phyloP scores from a whole-genome alignment of 2,797 vertebrate genomes.

The Philypnodon macrostomus region DNA sequence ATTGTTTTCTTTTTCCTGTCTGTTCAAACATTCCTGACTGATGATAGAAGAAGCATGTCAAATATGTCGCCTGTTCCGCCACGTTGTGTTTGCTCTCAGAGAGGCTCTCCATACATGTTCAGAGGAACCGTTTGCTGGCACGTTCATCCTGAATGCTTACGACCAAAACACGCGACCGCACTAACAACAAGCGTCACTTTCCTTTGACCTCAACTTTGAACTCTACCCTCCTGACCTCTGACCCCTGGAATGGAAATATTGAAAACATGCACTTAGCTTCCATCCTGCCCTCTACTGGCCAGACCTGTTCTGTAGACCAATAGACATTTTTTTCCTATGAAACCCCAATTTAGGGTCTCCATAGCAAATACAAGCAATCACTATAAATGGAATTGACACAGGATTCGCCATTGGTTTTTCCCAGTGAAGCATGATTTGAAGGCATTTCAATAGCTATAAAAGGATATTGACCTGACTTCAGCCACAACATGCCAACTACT shows the following conservation, averaged over 20 bases:
- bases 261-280: constrained; percentile 31
- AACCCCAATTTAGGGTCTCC: constrained; percentile 1
- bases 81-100: constrained; percentile 39
- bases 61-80: constrained; percentile 20
- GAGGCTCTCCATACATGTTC: constrained; percentile 25
- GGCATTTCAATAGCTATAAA: constrained; percentile 19
- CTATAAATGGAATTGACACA: constrained; percentile 25
- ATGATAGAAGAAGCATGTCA: constrained; percentile 23
- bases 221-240: constrained; percentile 40
- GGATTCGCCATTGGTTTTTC: constrained; percentile 28
- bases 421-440: constrained; percentile 34
- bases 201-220: constrained; percentile 29
- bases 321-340: too few relatives aligned
- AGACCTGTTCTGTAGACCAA: too few relatives aligned
- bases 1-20: constrained; percentile 28
- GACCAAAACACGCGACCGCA: constrained; percentile 6
- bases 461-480: constrained; percentile 24
- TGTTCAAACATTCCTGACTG: constrained; percentile 43
- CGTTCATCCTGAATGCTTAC: constrained; percentile 7
- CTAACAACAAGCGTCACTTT: constrained; percentile 19
- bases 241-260: constrained; percentile 19
- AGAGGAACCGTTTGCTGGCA: constrained; percentile 31
- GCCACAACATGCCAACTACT: constrained; percentile 33
- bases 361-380: constrained; percentile 2
- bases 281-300: constrained; percentile 24